Percentiles rank a stretch among this genome's conserved stretches.
Conservation (phyloP, 92 coral and sea anemone genomes). For the Bergia sp. region DNA sequence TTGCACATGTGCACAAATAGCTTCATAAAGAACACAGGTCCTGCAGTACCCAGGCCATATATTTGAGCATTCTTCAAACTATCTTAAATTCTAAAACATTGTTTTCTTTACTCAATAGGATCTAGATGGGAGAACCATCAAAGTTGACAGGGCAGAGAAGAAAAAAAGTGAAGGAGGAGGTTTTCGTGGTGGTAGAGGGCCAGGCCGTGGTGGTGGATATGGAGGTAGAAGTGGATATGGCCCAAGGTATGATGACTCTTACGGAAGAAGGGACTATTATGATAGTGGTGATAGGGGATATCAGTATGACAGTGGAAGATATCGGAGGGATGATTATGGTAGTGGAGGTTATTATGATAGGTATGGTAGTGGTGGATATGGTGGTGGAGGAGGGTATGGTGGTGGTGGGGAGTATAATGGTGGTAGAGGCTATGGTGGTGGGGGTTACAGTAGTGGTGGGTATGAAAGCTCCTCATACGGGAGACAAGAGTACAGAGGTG, state of each 20-base stretch:
- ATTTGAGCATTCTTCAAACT: neutral
- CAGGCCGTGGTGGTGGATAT: conserved; percentile 44
- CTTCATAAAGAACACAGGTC: too few relatives aligned
- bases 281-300: conserved; percentile 21
- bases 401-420: conserved; percentile 30
- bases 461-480: conserved; percentile 7
- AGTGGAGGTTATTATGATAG: conserved; percentile 24
- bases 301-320: conserved; percentile 4
- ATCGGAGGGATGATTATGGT: conserved; percentile 33
- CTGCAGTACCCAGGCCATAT: neutral
- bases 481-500: conserved; percentile 27
- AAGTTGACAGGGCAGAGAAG: conserved; percentile 46
- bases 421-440: conserved; percentile 28
- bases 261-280: conserved; percentile 30
- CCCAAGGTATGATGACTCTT: conserved; percentile 1
- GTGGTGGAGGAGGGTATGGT: neutral
- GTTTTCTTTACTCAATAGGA: conserved; percentile 16
- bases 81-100: neutral
- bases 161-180: conserved; percentile 49
- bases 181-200: conserved; percentile 44
- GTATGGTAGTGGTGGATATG: neutral
- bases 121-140: conserved; percentile 49
- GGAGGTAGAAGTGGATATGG: conserved; percentile 46
- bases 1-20: too few relatives aligned
- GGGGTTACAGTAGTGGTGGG: neutral